Evolutionary conservation across 2,888 invertebrate genomes (phyloP).

Genomic region (Abrostola triplasia): DNA sequence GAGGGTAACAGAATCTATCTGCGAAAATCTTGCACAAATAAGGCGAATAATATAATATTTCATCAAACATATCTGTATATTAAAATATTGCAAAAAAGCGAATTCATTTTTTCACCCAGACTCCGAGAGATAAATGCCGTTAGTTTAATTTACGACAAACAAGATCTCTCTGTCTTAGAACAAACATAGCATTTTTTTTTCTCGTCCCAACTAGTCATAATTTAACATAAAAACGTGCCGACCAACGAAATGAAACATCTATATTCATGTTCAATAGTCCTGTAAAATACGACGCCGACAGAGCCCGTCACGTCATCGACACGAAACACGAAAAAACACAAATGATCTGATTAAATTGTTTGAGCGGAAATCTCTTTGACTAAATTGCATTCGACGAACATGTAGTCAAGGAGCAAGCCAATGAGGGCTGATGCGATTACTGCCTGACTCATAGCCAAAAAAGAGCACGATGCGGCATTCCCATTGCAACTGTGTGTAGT

Average conservation of each 20-base stretch:
- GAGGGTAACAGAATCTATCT: not conserved
- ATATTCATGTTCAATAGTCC: conserved; percentile 67
- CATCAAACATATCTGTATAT: conserved; percentile 23
- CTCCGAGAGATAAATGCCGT: conserved; percentile 24
- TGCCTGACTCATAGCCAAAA: conserved; percentile 83
- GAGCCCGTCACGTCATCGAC: conserved; percentile 52
- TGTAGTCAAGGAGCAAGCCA: conserved; percentile 67
- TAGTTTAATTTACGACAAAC: conserved; percentile 50
- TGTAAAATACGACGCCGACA: conserved; percentile 63
- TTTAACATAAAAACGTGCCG: conserved; percentile 65
- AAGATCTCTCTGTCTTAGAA: conserved; percentile 34
- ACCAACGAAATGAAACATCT: conserved; percentile 68
- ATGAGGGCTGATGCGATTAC: conserved; percentile 79
- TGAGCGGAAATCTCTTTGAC: conserved; percentile 44
- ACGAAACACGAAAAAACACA: conserved; percentile 48
- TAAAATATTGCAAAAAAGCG: conserved; percentile 26
- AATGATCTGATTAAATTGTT: conserved; percentile 45
- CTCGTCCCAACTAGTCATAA: conserved; percentile 64
- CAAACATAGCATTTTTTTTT: conserved; percentile 50
- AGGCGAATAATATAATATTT: conserved; percentile 20
- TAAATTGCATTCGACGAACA: conserved; percentile 57
- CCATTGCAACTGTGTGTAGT: conserved; percentile 84
- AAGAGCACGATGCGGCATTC: conserved; percentile 81
- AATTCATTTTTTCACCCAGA: conserved; percentile 30
- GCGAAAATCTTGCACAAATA: conserved; percentile 6